phyloP scores from a whole-genome alignment of 2,797 vertebrate species.

The Myripristis murdjan region DNA sequence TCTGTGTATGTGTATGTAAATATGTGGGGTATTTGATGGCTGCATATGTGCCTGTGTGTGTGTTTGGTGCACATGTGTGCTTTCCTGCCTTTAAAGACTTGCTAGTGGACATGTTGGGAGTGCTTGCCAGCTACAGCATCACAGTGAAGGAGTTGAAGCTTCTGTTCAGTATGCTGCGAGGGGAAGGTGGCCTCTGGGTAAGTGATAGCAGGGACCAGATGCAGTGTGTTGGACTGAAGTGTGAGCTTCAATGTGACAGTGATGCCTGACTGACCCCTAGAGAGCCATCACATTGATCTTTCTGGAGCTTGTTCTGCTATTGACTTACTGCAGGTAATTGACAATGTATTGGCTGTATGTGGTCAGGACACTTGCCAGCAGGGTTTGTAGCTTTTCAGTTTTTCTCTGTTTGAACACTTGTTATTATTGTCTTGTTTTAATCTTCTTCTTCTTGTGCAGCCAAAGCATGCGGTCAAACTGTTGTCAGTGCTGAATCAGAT shows the following conservation, averaged over 20 bases:
- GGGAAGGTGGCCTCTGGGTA: slow-evolving; percentile 98
- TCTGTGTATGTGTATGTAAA: too few relatives aligned
- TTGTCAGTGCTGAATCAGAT: slow-evolving; percentile 99
- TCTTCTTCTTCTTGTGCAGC: too few relatives aligned
- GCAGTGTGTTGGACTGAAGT: not conserved
- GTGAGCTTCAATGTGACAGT: slow-evolving; percentile 29
- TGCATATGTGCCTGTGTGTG: not conserved
- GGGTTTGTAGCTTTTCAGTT: not conserved
- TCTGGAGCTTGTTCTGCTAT: slow-evolving; percentile 45
- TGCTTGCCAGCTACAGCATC: slow-evolving; percentile 99
- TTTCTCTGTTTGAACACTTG: not conserved
- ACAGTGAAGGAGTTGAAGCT: slow-evolving; percentile 99
- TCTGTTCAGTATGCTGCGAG: slow-evolving; percentile 99
- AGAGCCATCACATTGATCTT: slow-evolving; percentile 43
- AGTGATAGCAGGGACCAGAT: slow-evolving; percentile 67
- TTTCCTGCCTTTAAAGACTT: slow-evolving; percentile 87
- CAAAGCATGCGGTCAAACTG: slow-evolving; percentile 94
- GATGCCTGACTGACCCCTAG: slow-evolving; percentile 16
- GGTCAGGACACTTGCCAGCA: slow-evolving; percentile 14
- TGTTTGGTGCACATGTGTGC: slow-evolving; percentile 2
- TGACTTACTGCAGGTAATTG: slow-evolving; percentile 34
- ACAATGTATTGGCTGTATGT: slow-evolving; percentile 33
- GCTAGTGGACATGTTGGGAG: slow-evolving; percentile 99
- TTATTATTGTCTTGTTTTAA: slow-evolving; percentile 21
- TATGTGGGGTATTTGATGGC: not conserved